A percentile compares a stretch with the other conserved stretches of the same genome.
Conservation (phyloP, 2,113 vertebrate species). For the Campylorhamphus procurvoides region DNA sequence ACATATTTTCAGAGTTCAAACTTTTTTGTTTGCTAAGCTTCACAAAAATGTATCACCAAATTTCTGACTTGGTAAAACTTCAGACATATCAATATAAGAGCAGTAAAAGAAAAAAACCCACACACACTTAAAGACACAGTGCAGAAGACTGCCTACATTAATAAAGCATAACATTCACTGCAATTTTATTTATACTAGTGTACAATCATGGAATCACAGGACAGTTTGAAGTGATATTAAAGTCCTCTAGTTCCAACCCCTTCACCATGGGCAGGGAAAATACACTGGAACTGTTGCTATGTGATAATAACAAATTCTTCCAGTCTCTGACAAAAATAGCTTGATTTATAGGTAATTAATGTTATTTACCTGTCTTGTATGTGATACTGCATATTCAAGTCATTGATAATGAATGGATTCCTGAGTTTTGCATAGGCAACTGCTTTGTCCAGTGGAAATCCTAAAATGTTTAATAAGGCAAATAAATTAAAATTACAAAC, state of each 20-base stretch:
- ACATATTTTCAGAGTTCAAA: not conserved
- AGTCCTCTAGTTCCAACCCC: not conserved
- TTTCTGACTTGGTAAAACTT: not conserved
- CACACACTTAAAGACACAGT: not conserved
- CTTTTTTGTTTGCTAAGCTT: not conserved
- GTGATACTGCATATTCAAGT: constrained; percentile 91
- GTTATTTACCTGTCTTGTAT: constrained; percentile 88
- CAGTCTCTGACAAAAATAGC: not conserved
- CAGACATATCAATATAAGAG: not conserved
- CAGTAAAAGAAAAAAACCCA: not conserved
- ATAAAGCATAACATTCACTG: not conserved
- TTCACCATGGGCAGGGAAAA: not conserved
- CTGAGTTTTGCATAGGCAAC: constrained; percentile 91
- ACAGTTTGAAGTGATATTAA: not conserved
- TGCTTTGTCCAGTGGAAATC: constrained; percentile 92
- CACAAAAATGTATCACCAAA: not conserved
- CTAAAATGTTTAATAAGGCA: constrained; percentile 66
- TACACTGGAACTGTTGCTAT: not conserved
- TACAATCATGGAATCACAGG: not conserved
- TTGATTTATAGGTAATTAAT: not conserved
- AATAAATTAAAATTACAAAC: constrained; percentile 37
- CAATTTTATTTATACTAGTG: not conserved
- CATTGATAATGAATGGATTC: constrained; percentile 91
- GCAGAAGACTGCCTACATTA: not conserved
- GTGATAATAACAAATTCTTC: not conserved